Evolutionary conservation across 2,888 invertebrate genomes (phyloP), one percentile per base, ranked within the genome.

Genomic region (Cheilosia pagana): DNA sequence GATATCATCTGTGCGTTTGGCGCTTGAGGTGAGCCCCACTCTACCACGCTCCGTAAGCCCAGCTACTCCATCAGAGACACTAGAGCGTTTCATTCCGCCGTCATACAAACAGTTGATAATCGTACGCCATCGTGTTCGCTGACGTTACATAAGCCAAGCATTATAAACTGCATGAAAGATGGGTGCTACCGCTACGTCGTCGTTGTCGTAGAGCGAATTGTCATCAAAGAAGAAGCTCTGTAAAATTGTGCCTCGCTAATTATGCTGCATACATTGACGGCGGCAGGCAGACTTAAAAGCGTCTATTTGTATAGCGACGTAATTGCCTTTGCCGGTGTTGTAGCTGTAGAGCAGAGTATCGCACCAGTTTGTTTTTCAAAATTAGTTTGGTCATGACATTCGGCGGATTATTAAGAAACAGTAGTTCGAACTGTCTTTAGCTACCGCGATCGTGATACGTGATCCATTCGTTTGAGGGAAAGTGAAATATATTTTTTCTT

Each of bases 331-430:
- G 79, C 78, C 83, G 79, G 79, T 67, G 60, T 55, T 67, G 65
- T 48, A 35, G 52, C 52, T 45, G 59, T 52, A 71, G 41, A 50
- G 71, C 65, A 50, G 53, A 50, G 57, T 65, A 75, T 55, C 76
- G 65, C 75, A 65, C 63, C 79, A 50, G 67, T 65, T 75, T 43
- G 41, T 41, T 68, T 72, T 62, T 63, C 72, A 43, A 76, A 81
- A 77, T 57, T 63, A 57, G 57, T 63, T 62, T 81, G 81, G 72
- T 81, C 86, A 81, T 86, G 86, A 86, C 81, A 81, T 77, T 86
- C 81, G 68, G 28, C 43, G 67, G 63, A 52, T 10, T 45, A 45
- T 63, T 72, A 23, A 39, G 68, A 57, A 55, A 76, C 19, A 48
- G 14, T 31, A 31, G 55, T 43, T 41, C 28, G 39, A 63, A 52